Evolutionary conservation across 2,797 vertebrate genomes (phyloP), one percentile per base, ranked within the genome.

Genomic region (Leptodactylus fallax): DNA sequence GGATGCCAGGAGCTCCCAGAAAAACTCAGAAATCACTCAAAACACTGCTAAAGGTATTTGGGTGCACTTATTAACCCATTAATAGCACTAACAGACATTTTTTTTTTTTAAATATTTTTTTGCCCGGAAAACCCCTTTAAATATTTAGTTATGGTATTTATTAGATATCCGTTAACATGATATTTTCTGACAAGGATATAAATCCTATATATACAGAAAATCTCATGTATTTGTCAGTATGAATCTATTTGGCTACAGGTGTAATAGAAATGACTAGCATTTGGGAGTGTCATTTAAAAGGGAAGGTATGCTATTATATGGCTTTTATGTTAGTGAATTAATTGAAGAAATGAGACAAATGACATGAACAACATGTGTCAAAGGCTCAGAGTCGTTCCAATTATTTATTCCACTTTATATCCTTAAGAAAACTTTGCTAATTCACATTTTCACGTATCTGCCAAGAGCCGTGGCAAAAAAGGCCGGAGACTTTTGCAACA

Each of bases 401-500:
- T 88, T 79, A 84, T 85, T 79, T 63, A 61, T 74, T 87, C 76
- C 53, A 45, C 65, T 79, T 58, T 82, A 55, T 81, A 36, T 77
- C 25, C 84, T 89, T 88, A 76, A 83, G 49, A 88, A 88, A 88
- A 61, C 51, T 85, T 85, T 77, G 36, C 79, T 81, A 76, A 81
- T 82, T 86, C 79, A 67, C 47, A 65, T 65, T 67, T 85, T 77
- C 51, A 83, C 60, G 61, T 56, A 67, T 56, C 74, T 89, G 88
- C 84, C 79, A 86, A 78, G 19, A 82, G 36, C 74, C 45, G 53
- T 89, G 79, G 60, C 83, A 72, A 83, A 89, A 81, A 56, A 83
- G 90, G 74, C 86, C 92, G 89, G 17, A 83, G 19, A 94, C 90
- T 92, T 74, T 94, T 95, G 92, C 94, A 94, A 91, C 93, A 92